phyloP scores from a whole-genome alignment of 2,888 invertebrate genomes.

The Drosophila putrida region DNA sequence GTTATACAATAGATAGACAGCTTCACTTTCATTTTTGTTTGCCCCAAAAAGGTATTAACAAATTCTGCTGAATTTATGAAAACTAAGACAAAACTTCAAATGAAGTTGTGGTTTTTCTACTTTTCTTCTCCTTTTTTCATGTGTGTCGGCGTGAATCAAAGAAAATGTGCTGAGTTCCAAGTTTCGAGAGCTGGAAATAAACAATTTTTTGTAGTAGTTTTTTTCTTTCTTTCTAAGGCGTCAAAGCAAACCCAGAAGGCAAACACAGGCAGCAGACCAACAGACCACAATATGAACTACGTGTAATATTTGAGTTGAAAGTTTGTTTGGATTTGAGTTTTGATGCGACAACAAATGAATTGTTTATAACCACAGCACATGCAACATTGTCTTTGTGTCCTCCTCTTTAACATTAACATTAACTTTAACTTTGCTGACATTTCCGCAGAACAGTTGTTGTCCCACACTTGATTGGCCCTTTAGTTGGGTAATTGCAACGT shows the following conservation, averaged over 20 bases:
- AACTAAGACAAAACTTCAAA: constrained; percentile 37
- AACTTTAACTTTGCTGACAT: constrained; percentile 40
- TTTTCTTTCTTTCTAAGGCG: constrained; percentile 39
- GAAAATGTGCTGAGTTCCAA: constrained; percentile 53
- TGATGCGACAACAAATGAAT: constrained; percentile 73
- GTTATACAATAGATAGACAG: constrained; percentile 30
- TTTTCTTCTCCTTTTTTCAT: constrained; percentile 5
- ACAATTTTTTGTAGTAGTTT: constrained; percentile 37
- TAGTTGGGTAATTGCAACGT: constrained; percentile 51
- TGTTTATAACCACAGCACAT: constrained; percentile 63
- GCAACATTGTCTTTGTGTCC: constrained; percentile 47
- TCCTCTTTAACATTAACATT: constrained; percentile 3
- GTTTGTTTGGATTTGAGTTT: constrained; percentile 56
- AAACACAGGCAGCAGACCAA: constrained; percentile 27
- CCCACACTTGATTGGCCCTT: constrained; percentile 37
- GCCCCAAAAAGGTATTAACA: constrained; percentile 29
- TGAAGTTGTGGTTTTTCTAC: constrained; percentile 31
- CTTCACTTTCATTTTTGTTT: constrained; percentile 42
- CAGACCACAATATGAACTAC: constrained; percentile 29
- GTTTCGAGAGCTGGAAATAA: constrained; percentile 54
- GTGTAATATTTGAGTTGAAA: constrained; percentile 45
- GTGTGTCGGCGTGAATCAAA: constrained; percentile 64
- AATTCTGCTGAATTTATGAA: constrained; percentile 51
- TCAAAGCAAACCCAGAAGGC: constrained; percentile 42
- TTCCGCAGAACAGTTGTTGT: constrained; percentile 54